Conservation (phyloP, 2,797 vertebrate species). For the Silurus lanzhouensis region DNA sequence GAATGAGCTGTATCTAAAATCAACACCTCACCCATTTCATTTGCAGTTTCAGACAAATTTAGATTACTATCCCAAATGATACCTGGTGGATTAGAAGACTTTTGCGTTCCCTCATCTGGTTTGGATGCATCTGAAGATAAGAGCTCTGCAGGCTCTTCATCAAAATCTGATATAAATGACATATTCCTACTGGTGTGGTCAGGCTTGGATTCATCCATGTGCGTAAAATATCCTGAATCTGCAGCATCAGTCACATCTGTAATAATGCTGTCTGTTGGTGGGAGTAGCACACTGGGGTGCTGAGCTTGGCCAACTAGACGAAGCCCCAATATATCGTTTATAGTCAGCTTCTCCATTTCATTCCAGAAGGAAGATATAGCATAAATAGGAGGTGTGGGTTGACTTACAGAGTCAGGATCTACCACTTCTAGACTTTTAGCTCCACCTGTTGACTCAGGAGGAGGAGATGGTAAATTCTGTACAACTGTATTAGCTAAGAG, state of each 20-base stretch:
- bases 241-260: constrained; percentile 47
- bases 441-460: constrained; percentile 20
- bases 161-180: constrained; percentile 46
- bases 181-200: constrained; percentile 50
- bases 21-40: constrained; percentile 47
- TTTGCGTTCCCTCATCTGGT: constrained; percentile 9
- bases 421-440: constrained; percentile 34
- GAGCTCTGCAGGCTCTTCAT: constrained; percentile 44
- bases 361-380: constrained; percentile 81
- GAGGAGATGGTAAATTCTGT: background rate
- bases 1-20: constrained; percentile 51
- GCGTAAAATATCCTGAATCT: constrained; percentile 66
- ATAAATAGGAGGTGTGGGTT: constrained; percentile 63
- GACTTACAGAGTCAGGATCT: constrained; percentile 24
- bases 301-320: constrained; percentile 55
- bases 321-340: constrained; percentile 77
- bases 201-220: constrained; percentile 57
- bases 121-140: constrained; percentile 34
- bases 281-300: constrained; percentile 48
- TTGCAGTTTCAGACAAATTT: constrained; percentile 22
- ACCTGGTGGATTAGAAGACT: constrained; percentile 39
- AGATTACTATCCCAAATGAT: constrained; percentile 65
- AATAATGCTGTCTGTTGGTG: constrained; percentile 59
- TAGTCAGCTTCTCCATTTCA: constrained; percentile 81
- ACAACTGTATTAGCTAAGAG: background rate